phyloP scores from a whole-genome alignment of 1,140 invertebrate species.

The Cryptotermes secundus region DNA sequence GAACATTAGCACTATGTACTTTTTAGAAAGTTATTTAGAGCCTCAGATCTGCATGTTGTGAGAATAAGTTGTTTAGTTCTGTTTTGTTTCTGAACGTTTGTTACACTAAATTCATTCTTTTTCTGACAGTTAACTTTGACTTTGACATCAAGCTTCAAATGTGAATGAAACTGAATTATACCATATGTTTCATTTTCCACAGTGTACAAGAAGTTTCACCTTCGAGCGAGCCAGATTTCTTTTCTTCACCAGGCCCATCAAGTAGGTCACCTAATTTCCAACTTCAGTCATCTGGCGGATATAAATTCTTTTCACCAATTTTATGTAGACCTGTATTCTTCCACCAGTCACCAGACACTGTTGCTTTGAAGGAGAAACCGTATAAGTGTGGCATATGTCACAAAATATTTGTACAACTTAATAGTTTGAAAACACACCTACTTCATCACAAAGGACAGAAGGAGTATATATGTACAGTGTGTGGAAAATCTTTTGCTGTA shows the following conservation, averaged over 20 bases:
- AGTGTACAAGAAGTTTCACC: background rate
- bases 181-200: too few relatives aligned
- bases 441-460: constrained; percentile 10
- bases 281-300: background rate
- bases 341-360: background rate
- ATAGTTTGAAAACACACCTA: background rate
- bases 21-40: too few relatives aligned
- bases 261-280: background rate
- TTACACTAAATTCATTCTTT: too few relatives aligned
- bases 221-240: background rate
- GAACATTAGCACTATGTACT: too few relatives aligned
- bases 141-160: too few relatives aligned
- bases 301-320: background rate
- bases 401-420: background rate
- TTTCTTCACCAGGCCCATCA: constrained; percentile 9
- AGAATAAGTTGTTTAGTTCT: too few relatives aligned
- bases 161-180: too few relatives aligned
- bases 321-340: background rate
- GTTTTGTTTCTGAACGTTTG: too few relatives aligned
- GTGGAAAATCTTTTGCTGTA: constrained; percentile 50
- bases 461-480: constrained; percentile 45
- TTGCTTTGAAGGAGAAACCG: background rate
- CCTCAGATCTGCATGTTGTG: too few relatives aligned
- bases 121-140: too few relatives aligned
- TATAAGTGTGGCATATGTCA: background rate